Evolutionary conservation across 1,140 invertebrate species (phyloP), one percentile per base, ranked within the genome.

Genomic region (Popillia japonica): DNA sequence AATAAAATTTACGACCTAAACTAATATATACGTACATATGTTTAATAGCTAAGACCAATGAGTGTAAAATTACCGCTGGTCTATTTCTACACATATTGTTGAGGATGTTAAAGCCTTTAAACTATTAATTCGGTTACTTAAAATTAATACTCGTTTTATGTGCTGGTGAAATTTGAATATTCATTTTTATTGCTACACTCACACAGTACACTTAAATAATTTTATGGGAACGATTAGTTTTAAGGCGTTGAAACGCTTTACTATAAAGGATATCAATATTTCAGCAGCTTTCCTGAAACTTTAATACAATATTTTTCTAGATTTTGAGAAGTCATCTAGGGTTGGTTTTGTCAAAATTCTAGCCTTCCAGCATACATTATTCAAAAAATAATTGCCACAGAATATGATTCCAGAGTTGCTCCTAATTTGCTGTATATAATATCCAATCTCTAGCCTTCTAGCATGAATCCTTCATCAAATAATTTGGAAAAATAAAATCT

Each of bases 131-230:
- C 48, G 48, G 48, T 55, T 55, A 6, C 14, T 55, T 55, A 14
- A 17, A 55, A 55, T 20, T 55, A 17, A 55, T 55, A 55, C 11
- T 6, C 14, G 48, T 55, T 55, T 55, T 55, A 55, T 55, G 48
- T 55, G 14, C 11, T 17, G 48, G 48, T 55, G 48, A 55, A 55
- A 55, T 55, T 55, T 55, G 48, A 55, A 55, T 14, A 55, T 55
- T 17, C 48, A 17, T 4, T 55, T 55, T 55, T 55, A 55, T 55
- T 55, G 14, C 42, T 44, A 44, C 42, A 17, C 6, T 7, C 48
- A 17, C 17, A 17, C 17, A 55, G 27, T 34, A 34, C 4, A 55
- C 48, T 6, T 55, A 55, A 55, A 55, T n/a, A 55, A 17, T 55
- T 55, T n/a, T 3, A 14, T 1, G 48, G 48, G 48, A 17, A 55